These are phyloP conservation scores for Leptinotarsa juncta DNA, from an alignment of 2,888 invertebrate genomes.

Conservation along the genomic window DNA sequence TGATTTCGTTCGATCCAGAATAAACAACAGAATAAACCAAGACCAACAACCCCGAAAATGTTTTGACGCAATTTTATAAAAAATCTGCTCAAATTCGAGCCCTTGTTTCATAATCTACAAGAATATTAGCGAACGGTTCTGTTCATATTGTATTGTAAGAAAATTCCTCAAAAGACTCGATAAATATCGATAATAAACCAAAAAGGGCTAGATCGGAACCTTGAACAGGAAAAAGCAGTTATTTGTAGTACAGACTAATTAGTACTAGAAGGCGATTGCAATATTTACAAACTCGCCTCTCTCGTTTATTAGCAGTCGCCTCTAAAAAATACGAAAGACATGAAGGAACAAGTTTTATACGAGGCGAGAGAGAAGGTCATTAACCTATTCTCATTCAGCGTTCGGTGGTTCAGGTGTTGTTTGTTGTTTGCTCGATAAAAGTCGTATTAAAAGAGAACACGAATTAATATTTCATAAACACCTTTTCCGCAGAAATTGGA, in stretches of 20 bases:
- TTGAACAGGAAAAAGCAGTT: constrained; percentile 6
- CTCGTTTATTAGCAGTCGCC: constrained; percentile 16
- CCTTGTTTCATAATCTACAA: not conserved
- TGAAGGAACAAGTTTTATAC: constrained; percentile 39
- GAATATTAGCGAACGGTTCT: not conserved
- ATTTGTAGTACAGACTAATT: constrained; percentile 5
- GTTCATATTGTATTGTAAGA: not conserved
- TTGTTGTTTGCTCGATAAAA: constrained; percentile 32
- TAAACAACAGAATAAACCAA: too few relatives aligned
- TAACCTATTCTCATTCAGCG: constrained; percentile 33
- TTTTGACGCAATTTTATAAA: not conserved
- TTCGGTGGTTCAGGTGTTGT: constrained; percentile 1
- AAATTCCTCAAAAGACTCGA: not conserved
- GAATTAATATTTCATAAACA: constrained; percentile 36
- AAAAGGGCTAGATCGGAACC: not conserved
- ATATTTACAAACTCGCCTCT: constrained; percentile 1
- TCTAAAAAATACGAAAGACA: constrained; percentile 33
- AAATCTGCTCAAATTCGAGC: not conserved
- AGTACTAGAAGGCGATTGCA: constrained; percentile 11
- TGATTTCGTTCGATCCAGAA: too few relatives aligned
- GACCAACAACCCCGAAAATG: too few relatives aligned
- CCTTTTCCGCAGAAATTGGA: constrained; percentile 25
- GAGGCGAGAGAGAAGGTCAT: constrained; percentile 35
- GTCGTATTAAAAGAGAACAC: constrained; percentile 30
- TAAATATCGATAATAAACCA: not conserved